Evolutionary conservation across 2,888 invertebrate species (phyloP).

Genomic region (Rotaria socialis): DNA sequence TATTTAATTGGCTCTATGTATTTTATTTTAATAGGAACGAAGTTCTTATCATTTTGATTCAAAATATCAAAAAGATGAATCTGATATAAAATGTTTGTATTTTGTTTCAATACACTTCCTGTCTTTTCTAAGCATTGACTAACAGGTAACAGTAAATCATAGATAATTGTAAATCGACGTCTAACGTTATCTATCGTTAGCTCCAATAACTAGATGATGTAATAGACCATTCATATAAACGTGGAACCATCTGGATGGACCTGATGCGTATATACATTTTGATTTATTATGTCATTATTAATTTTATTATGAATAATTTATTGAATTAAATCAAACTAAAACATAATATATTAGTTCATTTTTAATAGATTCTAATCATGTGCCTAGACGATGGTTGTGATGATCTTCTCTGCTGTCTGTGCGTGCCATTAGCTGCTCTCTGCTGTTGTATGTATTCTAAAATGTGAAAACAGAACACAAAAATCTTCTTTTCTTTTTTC

Average conservation of each 20-base stretch:
- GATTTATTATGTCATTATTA: neutral
- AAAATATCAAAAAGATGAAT: too few species aligned
- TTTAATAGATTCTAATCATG: neutral
- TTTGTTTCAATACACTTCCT: too few species aligned
- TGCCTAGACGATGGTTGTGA: slow-evolving; percentile 16
- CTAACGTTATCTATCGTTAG: neutral
- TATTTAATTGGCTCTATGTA: too few species aligned
- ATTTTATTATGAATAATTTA: neutral
- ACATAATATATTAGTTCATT: neutral
- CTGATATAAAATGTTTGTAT: too few species aligned
- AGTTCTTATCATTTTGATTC: too few species aligned
- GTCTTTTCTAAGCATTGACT: too few species aligned
- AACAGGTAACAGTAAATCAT: too few species aligned
- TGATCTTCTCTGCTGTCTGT: slow-evolving; percentile 24
- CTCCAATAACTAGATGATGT: neutral
- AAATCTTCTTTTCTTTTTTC: neutral
- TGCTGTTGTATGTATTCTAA: neutral
- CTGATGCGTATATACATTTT: neutral
- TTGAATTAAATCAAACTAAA: neutral
- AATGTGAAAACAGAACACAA: neutral
- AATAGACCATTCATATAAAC: neutral
- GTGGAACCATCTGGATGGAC: neutral
- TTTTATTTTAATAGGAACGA: too few species aligned
- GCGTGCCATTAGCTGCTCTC: neutral
- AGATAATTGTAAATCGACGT: neutral